Base-by-base conservation (phyloP, 2,888 invertebrate species). In the Caenorhabditis afra region DNA sequence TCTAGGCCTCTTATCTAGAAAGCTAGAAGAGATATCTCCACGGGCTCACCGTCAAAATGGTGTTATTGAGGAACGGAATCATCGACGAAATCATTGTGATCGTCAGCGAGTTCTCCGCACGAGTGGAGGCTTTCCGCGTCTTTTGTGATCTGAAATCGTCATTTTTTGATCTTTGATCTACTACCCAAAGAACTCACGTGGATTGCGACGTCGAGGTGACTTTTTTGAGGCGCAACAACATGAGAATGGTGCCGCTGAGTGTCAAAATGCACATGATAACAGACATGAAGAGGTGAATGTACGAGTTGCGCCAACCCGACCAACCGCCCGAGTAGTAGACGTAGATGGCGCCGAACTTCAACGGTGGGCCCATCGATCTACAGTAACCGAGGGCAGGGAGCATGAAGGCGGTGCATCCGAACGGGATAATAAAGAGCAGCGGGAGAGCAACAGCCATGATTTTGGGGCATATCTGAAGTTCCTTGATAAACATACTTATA, bases 71-170 rank as follows among this genome's bases (percentile, higher is more conserved):
- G 44, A 65, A 75, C 29, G 75, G 75, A 10, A 75, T 67, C 45
- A 67, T 75, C 41, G 67, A 53, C 12, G 67, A 59, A 11, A 75
- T 55, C 18, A 65, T 75, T 4, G 75, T 75, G 5, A 75, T 62
- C 3, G 75, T 67, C 2, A 75, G 29, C 7, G 75, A 75, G 14
- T 47, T 20, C 22, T 75, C 75, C 11, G 67, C 61, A 23, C 45
- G 22, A 5, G 45, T 45, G 4, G 52, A 52, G 12, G 52, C 44
- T 52, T 53, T 58, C 16, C 59, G 55, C 4, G 74, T 74, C 39
- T 61, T 29, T 8, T 5, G 14, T 7, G 66, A 66, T 5, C 55
- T 66, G 35, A 45, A 59, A 41, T 14, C 11, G 12, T 20, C 3
- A 22, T 41, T 12, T 10, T 1, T 11, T 11, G 20, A 7, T n/a